phyloP scores from a whole-genome alignment of 2,113 vertebrate genomes.

The Vanacampus margaritifer region DNA sequence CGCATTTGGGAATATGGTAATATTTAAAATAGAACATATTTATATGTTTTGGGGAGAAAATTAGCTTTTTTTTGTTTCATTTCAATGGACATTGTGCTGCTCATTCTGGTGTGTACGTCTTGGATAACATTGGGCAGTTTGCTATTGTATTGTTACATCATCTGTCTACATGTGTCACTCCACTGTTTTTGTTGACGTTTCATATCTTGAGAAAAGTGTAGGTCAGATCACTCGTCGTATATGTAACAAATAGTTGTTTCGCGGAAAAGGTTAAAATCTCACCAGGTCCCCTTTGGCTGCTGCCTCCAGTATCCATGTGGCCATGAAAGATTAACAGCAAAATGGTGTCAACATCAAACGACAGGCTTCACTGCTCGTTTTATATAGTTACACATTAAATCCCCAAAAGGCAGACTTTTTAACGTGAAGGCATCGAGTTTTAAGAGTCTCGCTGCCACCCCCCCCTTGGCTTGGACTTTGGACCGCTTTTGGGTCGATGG shows the following conservation, averaged over 20 bases:
- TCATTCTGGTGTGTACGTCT: no score
- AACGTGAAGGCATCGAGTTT: neutral
- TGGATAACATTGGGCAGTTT: no score
- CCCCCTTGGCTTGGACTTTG: conserved; percentile 53
- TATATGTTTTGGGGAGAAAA: no score
- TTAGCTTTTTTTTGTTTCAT: no score
- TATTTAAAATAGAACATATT: no score
- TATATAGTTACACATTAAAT: conserved; percentile 1
- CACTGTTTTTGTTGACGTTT: no score
- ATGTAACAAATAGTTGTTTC: neutral
- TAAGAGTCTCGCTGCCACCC: neutral
- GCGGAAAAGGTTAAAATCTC: conserved; percentile 27
- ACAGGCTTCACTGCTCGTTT: neutral
- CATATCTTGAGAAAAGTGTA: no score
- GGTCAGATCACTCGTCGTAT: neutral
- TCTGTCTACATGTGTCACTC: no score
- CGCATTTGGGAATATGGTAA: no score
- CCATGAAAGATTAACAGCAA: conserved; percentile 32
- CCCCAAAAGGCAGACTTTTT: conserved; percentile 19
- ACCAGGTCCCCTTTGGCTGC: conserved; percentile 42
- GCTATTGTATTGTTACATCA: no score
- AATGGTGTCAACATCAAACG: conserved; percentile 25
- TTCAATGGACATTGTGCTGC: no score
- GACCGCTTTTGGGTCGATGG: conserved; percentile 36
- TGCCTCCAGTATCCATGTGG: conserved; percentile 17